Evolutionary conservation across 2,888 invertebrate species (phyloP).

Genomic region (Lucinisca nassula): DNA sequence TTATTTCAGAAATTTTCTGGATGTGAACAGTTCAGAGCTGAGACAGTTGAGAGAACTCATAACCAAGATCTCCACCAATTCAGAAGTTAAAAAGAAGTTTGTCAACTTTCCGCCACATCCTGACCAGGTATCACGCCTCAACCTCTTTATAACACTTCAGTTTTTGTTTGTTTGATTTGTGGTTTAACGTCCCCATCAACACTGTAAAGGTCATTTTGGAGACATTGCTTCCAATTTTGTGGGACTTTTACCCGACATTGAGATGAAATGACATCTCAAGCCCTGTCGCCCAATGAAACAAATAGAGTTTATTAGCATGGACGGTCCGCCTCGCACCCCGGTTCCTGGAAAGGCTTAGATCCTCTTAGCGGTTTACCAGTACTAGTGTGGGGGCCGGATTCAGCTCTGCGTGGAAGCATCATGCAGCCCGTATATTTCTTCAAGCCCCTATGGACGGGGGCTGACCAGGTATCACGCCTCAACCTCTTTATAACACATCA

Average conservation of each 20-base stretch:
- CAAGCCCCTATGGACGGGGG: no score
- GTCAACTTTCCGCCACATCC: not conserved
- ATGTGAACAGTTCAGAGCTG: not conserved
- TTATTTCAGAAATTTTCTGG: not conserved
- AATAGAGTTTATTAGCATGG: no score
- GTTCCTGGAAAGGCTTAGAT: no score
- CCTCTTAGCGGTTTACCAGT: no score
- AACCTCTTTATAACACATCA: not conserved
- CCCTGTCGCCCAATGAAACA: not conserved
- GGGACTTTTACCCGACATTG: not conserved
- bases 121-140: not conserved
- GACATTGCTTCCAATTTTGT: not conserved
- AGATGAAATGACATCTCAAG: not conserved
- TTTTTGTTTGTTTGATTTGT: not conserved
- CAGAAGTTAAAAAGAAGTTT: not conserved
- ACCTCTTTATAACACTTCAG: not conserved
- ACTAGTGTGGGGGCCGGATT: no score
- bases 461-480: not conserved
- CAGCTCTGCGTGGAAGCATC: no score
- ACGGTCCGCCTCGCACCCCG: no score
- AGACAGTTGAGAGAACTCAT: not conserved
- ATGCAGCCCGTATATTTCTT: no score
- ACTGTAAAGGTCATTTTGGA: no score
- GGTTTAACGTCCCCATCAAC: not conserved
- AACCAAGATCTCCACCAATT: not conserved